phyloP scores from a whole-genome alignment of 1,140 invertebrate species.

The Drosophila simulans region DNA sequence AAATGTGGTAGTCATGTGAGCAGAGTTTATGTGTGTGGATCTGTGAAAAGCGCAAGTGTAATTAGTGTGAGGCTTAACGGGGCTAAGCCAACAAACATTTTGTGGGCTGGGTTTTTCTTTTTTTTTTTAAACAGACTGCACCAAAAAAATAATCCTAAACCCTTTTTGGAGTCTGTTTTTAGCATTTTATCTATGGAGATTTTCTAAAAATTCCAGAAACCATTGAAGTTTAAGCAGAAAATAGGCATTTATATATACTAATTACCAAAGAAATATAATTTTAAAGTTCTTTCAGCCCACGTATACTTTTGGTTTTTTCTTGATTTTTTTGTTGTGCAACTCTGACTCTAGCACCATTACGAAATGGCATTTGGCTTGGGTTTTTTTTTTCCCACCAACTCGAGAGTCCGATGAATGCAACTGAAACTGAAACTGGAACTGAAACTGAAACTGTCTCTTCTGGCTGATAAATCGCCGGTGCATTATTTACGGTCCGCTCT shows the following conservation, averaged over 20 bases:
- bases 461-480: constrained; percentile 60
- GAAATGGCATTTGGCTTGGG: constrained; percentile 1
- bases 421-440: constrained; percentile 13
- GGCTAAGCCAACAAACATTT: constrained; percentile 67
- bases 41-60: constrained; percentile 79
- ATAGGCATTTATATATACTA: too few species aligned
- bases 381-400: background rate
- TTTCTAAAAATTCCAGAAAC: too few species aligned
- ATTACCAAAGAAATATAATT: too few species aligned
- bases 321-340: background rate
- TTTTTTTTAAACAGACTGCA: too few species aligned
- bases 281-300: background rate
- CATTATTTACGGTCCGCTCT: constrained; percentile 60
- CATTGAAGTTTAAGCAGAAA: too few species aligned
- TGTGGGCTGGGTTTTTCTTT: constrained; percentile 41
- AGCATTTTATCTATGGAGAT: constrained; percentile 2
- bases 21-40: constrained; percentile 47
- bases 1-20: constrained; percentile 45
- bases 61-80: constrained; percentile 78
- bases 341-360: background rate
- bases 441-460: constrained; percentile 39
- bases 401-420: constrained; percentile 24
- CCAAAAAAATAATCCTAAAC: background rate
- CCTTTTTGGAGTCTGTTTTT: constrained; percentile 42
- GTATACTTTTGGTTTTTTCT: background rate